These are phyloP conservation scores for Tenebrio molitor DNA, from an alignment of 1,140 invertebrate species.

Conservation along the genomic window DNA sequence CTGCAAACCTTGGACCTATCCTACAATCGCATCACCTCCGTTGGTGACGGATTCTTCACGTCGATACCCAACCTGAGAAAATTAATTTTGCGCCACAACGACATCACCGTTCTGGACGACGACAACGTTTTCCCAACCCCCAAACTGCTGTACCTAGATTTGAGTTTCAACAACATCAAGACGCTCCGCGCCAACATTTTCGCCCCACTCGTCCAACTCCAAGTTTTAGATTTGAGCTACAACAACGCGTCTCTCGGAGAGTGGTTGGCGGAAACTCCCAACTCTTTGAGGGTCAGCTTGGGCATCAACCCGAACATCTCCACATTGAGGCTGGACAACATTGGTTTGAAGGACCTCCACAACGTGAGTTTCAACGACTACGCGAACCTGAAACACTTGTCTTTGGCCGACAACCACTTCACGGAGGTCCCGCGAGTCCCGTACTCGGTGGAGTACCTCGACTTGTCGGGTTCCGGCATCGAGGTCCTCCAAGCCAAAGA, in stretches of 20 bases:
- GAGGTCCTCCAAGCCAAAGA: constrained; percentile 55
- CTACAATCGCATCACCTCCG: constrained; percentile 66
- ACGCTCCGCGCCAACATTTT: constrained; percentile 56
- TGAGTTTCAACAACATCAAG: constrained; percentile 63
- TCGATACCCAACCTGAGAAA: constrained; percentile 65
- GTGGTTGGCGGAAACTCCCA: constrained; percentile 49
- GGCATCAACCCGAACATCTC: constrained; percentile 55
- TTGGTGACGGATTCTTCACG: constrained; percentile 64
- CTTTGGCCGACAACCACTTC: constrained; percentile 61
- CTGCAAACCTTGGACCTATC: constrained; percentile 53
- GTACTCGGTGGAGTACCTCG: constrained; percentile 57
- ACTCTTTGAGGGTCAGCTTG: constrained; percentile 48
- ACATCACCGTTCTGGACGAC: constrained; percentile 65
- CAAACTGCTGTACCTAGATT: constrained; percentile 66
- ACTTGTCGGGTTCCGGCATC: constrained; percentile 63
- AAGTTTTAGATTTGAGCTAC: constrained; percentile 61
- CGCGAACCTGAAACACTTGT: constrained; percentile 53
- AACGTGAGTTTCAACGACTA: constrained; percentile 55
- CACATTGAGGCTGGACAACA: constrained; percentile 56
- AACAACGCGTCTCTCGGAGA: constrained; percentile 55
- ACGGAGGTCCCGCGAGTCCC: constrained; percentile 57
- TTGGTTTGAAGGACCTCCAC: constrained; percentile 54
- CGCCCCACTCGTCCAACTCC: constrained; percentile 45
- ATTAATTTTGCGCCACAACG: constrained; percentile 70
- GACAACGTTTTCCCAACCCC: constrained; percentile 65